Base-by-base conservation (phyloP, 2,113 vertebrate genomes). In the Amazona vittata region DNA sequence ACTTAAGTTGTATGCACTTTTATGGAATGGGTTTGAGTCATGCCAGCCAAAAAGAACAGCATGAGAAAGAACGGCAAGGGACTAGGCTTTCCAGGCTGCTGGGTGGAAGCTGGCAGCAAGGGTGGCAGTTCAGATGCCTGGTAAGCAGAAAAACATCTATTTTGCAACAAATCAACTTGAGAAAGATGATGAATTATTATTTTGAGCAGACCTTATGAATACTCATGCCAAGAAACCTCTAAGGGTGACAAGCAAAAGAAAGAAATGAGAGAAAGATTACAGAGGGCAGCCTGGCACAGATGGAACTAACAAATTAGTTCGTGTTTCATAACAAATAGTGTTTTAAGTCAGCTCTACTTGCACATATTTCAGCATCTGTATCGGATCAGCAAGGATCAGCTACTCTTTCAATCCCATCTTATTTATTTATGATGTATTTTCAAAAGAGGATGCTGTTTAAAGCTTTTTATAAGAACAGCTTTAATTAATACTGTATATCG, bases 391-490 rank as follows among this genome's bases (percentile, higher is more conserved):
- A 92, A 64, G 83, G 89, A 94, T 89, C 65, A 94, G 83, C 88
- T 75, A 87, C 76, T 92, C 49, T 94, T 96, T 64, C 95, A 96
- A 94, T 93, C 92, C 79, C 33, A 59, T 85, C 89, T 94, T 95
- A 94, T 22, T 90, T 91, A 92, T 91, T 92, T 71, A 89, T 63
- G n/a, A 87, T 94, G 60, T 60, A 76, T 95, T 96, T 96, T 90
- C 64, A 16, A 82, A 93, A 85, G 63, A 94, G 86, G 92, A 91
- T 91, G 49, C 41, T 94, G 86, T 92, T 78, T 83, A 93, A 92
- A 91, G 90, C 89, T 89, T 96, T 96, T 83, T 91, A 77, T 93
- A 96, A 93, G 62, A 96, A 76, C 75, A 96, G 83, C 75, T 94
- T 96, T 96, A 87, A 93, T 85, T 95, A 86, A 93, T 96, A 82